Evolutionary conservation across 2,113 vertebrate genomes (phyloP).

Genomic region (Polypterus bichir): DNA sequence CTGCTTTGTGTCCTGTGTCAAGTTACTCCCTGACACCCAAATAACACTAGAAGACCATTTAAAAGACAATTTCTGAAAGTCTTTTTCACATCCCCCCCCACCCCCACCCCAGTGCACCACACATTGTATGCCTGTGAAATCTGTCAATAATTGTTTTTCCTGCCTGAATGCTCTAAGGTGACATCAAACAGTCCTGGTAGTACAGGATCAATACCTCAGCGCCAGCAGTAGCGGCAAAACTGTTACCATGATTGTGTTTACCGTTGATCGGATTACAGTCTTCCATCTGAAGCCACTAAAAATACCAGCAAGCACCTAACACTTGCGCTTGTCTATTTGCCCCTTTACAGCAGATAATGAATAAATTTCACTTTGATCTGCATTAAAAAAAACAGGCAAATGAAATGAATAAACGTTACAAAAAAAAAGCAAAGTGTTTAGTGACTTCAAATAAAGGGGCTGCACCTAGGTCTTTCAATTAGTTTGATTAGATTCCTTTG

Average conservation of each 20-base stretch:
- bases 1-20: constrained; percentile 40
- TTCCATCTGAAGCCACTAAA: constrained; percentile 31
- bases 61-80: constrained; percentile 35
- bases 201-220: constrained; percentile 45
- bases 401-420: neutral
- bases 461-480: too few relatives aligned
- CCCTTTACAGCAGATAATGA: constrained; percentile 17
- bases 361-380: constrained; percentile 20
- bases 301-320: constrained; percentile 15
- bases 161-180: constrained; percentile 27
- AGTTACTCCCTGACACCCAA: constrained; percentile 34
- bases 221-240: constrained; percentile 29
- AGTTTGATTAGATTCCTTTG: constrained; percentile 18
- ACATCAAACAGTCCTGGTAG: constrained; percentile 44
- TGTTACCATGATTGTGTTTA: constrained; percentile 39
- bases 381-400: constrained; percentile 20
- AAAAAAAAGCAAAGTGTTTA: constrained; percentile 12
- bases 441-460: too few relatives aligned
- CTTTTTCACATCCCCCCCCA: constrained; percentile 16
- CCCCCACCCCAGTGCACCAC: constrained; percentile 21
- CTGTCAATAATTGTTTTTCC: constrained; percentile 34
- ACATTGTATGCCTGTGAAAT: constrained; percentile 27
- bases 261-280: constrained; percentile 33
- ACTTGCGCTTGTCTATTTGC: constrained; percentile 20
- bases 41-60: constrained; percentile 32